phyloP scores from a whole-genome alignment of 2,888 invertebrate species.

The Xiphydria camelus region DNA sequence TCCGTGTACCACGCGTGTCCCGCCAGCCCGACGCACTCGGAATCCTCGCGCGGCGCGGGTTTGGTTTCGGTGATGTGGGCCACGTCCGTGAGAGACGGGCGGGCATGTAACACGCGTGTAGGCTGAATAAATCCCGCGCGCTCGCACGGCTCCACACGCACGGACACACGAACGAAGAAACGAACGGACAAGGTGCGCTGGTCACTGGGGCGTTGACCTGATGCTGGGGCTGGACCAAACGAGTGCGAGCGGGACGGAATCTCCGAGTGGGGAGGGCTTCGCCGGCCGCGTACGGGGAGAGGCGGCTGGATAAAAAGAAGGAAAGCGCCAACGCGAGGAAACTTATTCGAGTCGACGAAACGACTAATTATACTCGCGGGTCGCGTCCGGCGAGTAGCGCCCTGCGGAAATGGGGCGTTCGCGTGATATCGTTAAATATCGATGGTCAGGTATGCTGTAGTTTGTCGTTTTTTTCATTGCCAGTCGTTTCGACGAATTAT shows the following conservation, averaged over 20 bases:
- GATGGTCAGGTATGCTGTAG: too few relatives aligned
- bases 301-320: background rate
- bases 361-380: background rate
- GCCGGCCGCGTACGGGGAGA: slow-evolving; percentile 10
- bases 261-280: slow-evolving; percentile 11
- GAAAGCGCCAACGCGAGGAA: background rate
- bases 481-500: too few relatives aligned
- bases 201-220: slow-evolving; percentile 57
- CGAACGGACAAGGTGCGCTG: slow-evolving; percentile 50
- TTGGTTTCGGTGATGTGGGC: slow-evolving; percentile 32
- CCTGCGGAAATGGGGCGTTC: too few relatives aligned
- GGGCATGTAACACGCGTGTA: slow-evolving; percentile 11
- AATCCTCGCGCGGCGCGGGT: slow-evolving; percentile 22
- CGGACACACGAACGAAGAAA: slow-evolving; percentile 19
- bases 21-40: too few relatives aligned
- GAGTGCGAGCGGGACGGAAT: slow-evolving; percentile 41
- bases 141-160: slow-evolving; percentile 13
- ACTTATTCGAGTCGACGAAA: background rate
- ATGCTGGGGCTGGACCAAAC: slow-evolving; percentile 47
- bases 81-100: slow-evolving; percentile 26
- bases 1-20: too few relatives aligned
- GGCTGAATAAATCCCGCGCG: slow-evolving; percentile 14
- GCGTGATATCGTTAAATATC: too few relatives aligned
- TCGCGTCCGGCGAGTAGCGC: too few relatives aligned
- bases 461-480: too few relatives aligned